Conservation (phyloP, 1,140 invertebrate genomes). For the Drosophila funebris region DNA sequence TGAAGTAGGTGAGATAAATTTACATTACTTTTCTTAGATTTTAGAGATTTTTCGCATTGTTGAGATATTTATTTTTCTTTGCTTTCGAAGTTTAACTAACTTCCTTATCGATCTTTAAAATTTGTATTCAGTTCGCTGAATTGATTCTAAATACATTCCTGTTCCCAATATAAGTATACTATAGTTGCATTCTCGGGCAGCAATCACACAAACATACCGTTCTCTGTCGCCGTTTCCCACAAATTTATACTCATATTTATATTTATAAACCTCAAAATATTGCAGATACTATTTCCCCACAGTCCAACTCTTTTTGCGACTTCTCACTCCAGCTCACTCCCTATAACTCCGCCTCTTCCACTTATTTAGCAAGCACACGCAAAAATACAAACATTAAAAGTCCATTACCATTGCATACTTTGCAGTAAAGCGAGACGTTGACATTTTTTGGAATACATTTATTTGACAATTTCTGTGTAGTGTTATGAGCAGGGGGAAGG, state of each 20-base stretch:
- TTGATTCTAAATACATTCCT: too few species aligned
- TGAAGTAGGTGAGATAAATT: too few species aligned
- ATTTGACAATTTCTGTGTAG: slow-evolving; percentile 54
- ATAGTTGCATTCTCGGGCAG: not conserved
- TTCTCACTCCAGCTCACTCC: not conserved
- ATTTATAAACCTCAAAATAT: slow-evolving; percentile 15
- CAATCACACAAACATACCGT: not conserved
- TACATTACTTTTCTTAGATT: too few species aligned
- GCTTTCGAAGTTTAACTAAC: too few species aligned
- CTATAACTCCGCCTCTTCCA: not conserved
- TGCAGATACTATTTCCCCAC: slow-evolving; percentile 12
- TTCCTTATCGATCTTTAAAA: too few species aligned
- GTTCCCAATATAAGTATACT: too few species aligned
- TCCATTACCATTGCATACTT: slow-evolving; percentile 68
- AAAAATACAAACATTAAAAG: slow-evolving; percentile 70
- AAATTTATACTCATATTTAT: slow-evolving; percentile 17
- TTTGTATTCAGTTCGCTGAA: too few species aligned
- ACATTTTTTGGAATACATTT: slow-evolving; percentile 63
- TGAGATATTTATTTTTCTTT: too few species aligned
- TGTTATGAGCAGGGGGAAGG: slow-evolving; percentile 25
- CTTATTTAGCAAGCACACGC: slow-evolving; percentile 10
- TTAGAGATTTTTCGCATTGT: too few species aligned
- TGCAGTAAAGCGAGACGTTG: slow-evolving; percentile 41
- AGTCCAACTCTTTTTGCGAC: not conserved
- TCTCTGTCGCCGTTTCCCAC: not conserved